A percentile compares a stretch with the other conserved stretches of the same genome.
phyloP scores from a whole-genome alignment of 2,113 vertebrate genomes.

The Phoenicopterus ruber region DNA sequence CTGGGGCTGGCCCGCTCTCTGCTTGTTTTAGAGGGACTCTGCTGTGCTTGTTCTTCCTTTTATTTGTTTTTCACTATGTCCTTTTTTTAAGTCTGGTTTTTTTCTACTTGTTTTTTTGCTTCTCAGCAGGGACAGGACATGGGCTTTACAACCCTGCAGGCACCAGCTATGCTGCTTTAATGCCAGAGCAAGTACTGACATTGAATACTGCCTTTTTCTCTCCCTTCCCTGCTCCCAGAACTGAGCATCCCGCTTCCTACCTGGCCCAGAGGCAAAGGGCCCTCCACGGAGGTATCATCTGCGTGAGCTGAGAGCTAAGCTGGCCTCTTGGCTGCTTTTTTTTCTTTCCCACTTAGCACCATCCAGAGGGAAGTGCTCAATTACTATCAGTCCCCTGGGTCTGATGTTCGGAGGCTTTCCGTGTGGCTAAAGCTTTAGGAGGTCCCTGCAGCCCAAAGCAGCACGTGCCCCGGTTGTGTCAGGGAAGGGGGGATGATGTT shows the following conservation, averaged over 20 bases:
- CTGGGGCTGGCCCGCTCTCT: background rate
- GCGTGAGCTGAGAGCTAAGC: background rate
- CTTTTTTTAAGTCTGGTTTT: background rate
- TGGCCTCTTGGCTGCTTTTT: background rate
- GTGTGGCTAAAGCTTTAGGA: background rate
- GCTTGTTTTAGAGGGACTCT: background rate
- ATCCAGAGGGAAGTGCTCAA: background rate
- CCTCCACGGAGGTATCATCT: background rate
- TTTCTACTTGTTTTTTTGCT: background rate
- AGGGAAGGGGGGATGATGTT: background rate
- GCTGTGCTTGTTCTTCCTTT: background rate
- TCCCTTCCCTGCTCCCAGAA: background rate
- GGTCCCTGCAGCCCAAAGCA: background rate
- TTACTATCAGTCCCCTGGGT: background rate
- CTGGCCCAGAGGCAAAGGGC: background rate
- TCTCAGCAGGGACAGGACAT: background rate
- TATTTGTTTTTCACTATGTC: background rate
- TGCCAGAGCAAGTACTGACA: background rate
- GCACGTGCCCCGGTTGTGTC: fast-evolving
- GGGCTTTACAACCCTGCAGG: background rate
- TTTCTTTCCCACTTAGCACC: background rate
- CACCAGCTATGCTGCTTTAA: background rate
- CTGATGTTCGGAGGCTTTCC: background rate
- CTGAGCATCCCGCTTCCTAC: background rate
- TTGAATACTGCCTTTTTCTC: background rate